These are phyloP conservation scores for Dicycla oo DNA, from an alignment of 2,888 invertebrate species.

Conservation along the genomic window DNA sequence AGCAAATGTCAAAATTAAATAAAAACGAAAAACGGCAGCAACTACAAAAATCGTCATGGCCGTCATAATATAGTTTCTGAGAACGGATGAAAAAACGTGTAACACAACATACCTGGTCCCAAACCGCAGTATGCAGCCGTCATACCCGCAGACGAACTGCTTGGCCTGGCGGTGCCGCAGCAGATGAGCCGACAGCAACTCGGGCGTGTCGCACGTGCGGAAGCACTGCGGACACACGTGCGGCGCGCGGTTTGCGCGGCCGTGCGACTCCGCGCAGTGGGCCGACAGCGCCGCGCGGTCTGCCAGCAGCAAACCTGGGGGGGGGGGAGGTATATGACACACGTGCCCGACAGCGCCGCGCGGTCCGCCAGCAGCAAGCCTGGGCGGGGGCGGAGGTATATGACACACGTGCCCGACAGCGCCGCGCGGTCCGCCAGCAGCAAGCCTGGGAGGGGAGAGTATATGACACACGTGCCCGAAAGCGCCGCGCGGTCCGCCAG, in stretches of 20 bases:
- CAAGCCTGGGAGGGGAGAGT: no score
- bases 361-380: no score
- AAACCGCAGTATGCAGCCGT: conserved; percentile 84
- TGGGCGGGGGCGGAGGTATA: no score
- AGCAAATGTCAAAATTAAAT: no score
- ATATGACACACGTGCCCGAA: no score
- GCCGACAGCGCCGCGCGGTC: conserved; percentile 67
- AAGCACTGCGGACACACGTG: conserved; percentile 77
- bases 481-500: no score
- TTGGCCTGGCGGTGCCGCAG: conserved; percentile 79
- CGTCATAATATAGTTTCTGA: background rate
- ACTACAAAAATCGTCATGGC: background rate
- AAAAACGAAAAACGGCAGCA: background rate
- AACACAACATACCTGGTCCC: conserved; percentile 72
- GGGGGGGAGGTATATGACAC: no score
- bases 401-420: no score
- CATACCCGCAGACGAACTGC: conserved; percentile 85
- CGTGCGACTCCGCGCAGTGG: conserved; percentile 68
- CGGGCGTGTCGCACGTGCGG: conserved; percentile 64
- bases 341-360: no score
- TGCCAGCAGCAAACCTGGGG: conserved; percentile 41
- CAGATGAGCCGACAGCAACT: conserved; percentile 77
- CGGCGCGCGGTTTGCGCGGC: conserved; percentile 60
- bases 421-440: no score
- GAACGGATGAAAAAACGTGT: background rate